phyloP scores from a whole-genome alignment of 1,140 invertebrate species.

The Hycleus cichorii region DNA sequence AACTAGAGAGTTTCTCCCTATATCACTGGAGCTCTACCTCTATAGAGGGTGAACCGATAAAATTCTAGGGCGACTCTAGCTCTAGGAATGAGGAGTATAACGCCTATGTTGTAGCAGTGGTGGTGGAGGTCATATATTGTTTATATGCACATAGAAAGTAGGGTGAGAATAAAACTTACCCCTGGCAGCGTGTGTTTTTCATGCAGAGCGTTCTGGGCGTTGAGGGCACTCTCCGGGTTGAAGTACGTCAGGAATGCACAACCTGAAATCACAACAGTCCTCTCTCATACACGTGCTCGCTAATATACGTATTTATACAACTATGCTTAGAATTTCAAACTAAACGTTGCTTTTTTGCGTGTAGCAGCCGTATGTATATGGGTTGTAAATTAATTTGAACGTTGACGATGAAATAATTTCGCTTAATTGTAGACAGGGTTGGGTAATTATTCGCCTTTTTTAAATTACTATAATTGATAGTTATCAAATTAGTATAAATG shows the following conservation, averaged over 20 bases:
- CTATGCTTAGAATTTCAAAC: slow-evolving; percentile 6
- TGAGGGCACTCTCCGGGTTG: slow-evolving; percentile 84
- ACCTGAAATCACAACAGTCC: slow-evolving; percentile 57
- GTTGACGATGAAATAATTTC: slow-evolving; percentile 4
- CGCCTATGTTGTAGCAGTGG: too few species aligned
- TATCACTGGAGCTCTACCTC: too few species aligned
- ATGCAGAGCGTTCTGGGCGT: slow-evolving; percentile 87
- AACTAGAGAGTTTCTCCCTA: too few species aligned
- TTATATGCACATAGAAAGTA: too few species aligned
- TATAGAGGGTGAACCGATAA: too few species aligned
- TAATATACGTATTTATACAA: slow-evolving; percentile 7
- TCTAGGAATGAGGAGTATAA: too few species aligned
- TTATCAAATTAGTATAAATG: too few species aligned
- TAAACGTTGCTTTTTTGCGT: neutral
- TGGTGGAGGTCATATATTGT: too few species aligned
- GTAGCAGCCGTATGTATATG: too few species aligned
- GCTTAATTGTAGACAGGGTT: slow-evolving; percentile 1
- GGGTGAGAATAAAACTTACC: slow-evolving; percentile 64
- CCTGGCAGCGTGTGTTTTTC: slow-evolving; percentile 96
- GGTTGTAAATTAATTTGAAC: slow-evolving; percentile 7
- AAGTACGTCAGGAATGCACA: slow-evolving; percentile 97
- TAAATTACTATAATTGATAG: too few species aligned
- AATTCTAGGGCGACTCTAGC: too few species aligned
- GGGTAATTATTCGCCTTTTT: too few species aligned
- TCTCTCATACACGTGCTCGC: slow-evolving; percentile 12